These are phyloP conservation scores for Leptodactylus fallax DNA, from an alignment of 2,797 vertebrate species.

Conservation along the genomic window DNA sequence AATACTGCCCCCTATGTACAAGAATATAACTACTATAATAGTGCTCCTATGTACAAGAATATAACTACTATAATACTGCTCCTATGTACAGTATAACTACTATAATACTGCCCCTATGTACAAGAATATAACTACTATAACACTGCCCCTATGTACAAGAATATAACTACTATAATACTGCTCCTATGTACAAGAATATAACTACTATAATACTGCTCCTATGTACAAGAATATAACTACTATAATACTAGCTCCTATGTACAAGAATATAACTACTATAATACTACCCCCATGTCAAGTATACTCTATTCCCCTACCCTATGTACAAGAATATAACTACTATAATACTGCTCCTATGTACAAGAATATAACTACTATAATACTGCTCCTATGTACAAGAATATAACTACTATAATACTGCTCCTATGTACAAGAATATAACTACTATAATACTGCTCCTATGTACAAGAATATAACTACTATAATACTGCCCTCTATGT, in stretches of 20 bases:
- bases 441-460: conserved; percentile 9
- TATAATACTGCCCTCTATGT: conserved; percentile 2
- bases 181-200: conserved; percentile 17
- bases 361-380: conserved; percentile 18
- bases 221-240: conserved; percentile 12
- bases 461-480: conserved; percentile 3
- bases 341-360: conserved; percentile 10
- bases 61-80: conserved; percentile 27
- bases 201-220: conserved; percentile 17
- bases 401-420: conserved; percentile 15
- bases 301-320: conserved; percentile 1
- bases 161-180: conserved; percentile 29
- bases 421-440: conserved; percentile 12
- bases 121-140: conserved; percentile 27
- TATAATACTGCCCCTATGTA: conserved; percentile 27
- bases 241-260: conserved; percentile 9
- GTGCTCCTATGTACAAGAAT: conserved; percentile 18
- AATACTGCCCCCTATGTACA: conserved; percentile 11
- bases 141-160: conserved; percentile 13
- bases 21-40: conserved; percentile 33
- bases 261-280: conserved; percentile 25
- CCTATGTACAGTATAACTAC: conserved; percentile 29
- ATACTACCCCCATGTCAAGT: conserved; percentile 12
- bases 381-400: conserved; percentile 10
- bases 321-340: conserved; percentile 21